phyloP scores from a whole-genome alignment of 2,113 vertebrate species.

The Rhinogobius similis region DNA sequence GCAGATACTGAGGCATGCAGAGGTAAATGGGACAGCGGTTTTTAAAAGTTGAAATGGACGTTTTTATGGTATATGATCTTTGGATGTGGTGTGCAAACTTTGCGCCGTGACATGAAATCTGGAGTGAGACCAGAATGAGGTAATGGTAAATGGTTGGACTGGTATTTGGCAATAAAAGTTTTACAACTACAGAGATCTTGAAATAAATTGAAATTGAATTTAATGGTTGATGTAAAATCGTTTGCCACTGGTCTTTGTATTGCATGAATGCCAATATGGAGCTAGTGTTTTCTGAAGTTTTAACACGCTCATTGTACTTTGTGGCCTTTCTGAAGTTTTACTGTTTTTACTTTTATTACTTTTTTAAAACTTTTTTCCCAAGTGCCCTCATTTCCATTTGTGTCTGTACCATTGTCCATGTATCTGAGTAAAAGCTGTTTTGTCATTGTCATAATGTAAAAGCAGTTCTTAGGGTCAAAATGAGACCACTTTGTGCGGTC shows the following conservation, averaged over 20 bases:
- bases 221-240: not conserved
- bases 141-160: not conserved
- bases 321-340: not conserved
- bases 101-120: too few relatives aligned
- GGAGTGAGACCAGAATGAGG: not conserved
- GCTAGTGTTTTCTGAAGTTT: not conserved
- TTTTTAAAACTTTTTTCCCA: too few relatives aligned
- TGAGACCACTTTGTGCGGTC: too few relatives aligned
- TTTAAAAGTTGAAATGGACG: not conserved
- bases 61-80: not conserved
- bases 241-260: not conserved
- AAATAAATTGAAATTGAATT: not conserved
- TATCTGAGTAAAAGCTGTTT: too few relatives aligned
- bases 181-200: not conserved
- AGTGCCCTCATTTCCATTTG: too few relatives aligned
- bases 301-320: not conserved
- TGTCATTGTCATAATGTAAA: too few relatives aligned
- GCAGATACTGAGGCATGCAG: not conserved
- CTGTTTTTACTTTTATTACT: too few relatives aligned
- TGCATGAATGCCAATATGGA: not conserved
- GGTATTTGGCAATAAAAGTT: not conserved
- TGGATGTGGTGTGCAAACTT: not conserved
- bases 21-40: not conserved
- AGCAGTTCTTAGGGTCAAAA: too few relatives aligned
- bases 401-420: too few relatives aligned